Evolutionary conservation across 2,113 vertebrate species (phyloP).

Genomic region (Semnopithecus entellus): DNA sequence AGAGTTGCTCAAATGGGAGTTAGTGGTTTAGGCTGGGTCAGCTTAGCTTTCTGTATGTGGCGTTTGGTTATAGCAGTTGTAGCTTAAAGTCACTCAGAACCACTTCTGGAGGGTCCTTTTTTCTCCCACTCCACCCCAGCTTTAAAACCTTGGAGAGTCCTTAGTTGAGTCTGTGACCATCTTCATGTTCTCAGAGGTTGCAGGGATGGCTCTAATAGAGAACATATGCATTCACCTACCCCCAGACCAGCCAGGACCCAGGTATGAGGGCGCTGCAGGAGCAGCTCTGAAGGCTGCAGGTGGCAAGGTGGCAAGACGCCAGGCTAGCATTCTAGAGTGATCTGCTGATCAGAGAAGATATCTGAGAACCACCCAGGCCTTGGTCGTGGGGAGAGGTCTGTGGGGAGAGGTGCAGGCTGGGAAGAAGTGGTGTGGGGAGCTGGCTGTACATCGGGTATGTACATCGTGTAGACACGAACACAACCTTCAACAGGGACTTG

Average conservation of each 20-base stretch:
- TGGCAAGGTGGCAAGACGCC: background rate
- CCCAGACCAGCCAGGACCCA: background rate
- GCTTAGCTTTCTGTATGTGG: background rate
- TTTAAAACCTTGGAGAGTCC: background rate
- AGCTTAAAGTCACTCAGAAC: background rate
- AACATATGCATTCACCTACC: background rate
- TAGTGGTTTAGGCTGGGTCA: background rate
- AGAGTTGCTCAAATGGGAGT: background rate
- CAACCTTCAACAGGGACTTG: background rate
- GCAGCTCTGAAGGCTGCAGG: background rate
- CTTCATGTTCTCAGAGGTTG: background rate
- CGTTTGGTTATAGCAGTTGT: background rate
- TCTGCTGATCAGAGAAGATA: background rate
- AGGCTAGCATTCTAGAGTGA: background rate
- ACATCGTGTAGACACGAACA: background rate
- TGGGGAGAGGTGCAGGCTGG: background rate
- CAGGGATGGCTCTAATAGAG: background rate
- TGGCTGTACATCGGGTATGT: background rate
- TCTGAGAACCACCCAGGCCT: background rate
- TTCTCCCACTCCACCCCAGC: background rate
- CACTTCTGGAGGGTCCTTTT: background rate
- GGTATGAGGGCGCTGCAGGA: background rate
- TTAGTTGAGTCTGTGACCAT: background rate
- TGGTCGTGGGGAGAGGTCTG: background rate
- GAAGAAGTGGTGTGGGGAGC: background rate